phyloP scores from a whole-genome alignment of 2,797 vertebrate species.

The Myotis planiceps region DNA sequence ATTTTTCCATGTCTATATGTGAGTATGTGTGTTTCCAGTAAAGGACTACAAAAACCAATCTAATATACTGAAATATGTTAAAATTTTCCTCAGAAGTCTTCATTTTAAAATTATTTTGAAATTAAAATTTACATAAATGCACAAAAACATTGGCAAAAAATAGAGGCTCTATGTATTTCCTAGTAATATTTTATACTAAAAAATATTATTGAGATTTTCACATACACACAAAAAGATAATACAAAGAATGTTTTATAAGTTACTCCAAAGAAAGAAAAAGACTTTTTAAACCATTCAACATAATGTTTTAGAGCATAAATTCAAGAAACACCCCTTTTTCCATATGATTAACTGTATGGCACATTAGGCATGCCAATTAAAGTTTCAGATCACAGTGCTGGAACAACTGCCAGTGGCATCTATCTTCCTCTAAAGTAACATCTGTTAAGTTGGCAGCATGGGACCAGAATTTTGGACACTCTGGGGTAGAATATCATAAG shows the following conservation, averaged over 20 bases:
- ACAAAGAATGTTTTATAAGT: not conserved
- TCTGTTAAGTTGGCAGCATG: conserved; percentile 52
- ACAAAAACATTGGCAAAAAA: not conserved
- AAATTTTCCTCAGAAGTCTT: not conserved
- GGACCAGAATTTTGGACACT: conserved; percentile 38
- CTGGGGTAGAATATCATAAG: not conserved
- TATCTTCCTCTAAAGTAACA: conserved; percentile 70
- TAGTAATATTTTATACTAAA: not conserved
- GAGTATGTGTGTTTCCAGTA: not conserved
- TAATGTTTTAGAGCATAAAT: not conserved
- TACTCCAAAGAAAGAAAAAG: not conserved
- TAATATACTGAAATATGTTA: conserved; percentile 4
- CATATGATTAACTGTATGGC: not conserved
- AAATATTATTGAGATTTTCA: conserved; percentile 1
- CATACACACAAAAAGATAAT: not conserved
- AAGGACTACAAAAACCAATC: not conserved
- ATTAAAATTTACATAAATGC: conserved; percentile 49
- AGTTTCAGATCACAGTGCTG: conserved; percentile 64
- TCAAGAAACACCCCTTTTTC: conserved; percentile 13
- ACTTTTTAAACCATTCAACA: not conserved
- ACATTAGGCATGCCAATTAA: conserved; percentile 61
- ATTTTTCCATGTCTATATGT: not conserved
- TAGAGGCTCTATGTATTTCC: not conserved
- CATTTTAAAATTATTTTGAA: not conserved
- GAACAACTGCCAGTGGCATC: conserved; percentile 56